Conservation (phyloP, 2,113 vertebrate species). For the Sterna hirundo region DNA sequence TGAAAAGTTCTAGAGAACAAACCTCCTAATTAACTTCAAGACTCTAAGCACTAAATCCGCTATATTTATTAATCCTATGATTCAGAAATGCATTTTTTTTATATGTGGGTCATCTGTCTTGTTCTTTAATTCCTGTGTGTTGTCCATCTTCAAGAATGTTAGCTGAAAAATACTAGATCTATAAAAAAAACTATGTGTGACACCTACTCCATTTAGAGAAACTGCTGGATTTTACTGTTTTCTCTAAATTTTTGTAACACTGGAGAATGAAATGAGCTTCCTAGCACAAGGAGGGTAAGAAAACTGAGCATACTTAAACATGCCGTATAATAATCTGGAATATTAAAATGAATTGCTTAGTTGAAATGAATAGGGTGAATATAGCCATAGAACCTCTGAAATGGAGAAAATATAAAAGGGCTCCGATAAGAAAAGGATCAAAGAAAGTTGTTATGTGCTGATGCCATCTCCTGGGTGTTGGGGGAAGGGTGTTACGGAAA, state of each 20-base stretch:
- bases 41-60: neutral
- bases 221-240: neutral
- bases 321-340: neutral
- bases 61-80: neutral
- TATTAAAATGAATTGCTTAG: conserved; percentile 11
- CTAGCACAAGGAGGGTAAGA: neutral
- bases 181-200: neutral
- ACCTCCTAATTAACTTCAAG: neutral
- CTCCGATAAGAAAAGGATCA: neutral
- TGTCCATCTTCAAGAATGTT: neutral
- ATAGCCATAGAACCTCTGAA: neutral
- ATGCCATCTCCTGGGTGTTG: neutral
- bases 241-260: neutral
- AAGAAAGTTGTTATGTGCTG: neutral
- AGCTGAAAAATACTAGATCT: neutral
- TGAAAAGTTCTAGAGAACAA: neutral
- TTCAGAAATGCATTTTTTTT: neutral
- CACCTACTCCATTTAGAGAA: neutral
- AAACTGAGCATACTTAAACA: neutral
- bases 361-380: neutral
- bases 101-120: neutral
- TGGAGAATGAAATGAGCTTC: neutral
- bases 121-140: neutral
- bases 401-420: neutral
- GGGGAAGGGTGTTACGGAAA: neutral